phyloP scores from a whole-genome alignment of 2,797 vertebrate genomes.

The Menidia menidia region DNA sequence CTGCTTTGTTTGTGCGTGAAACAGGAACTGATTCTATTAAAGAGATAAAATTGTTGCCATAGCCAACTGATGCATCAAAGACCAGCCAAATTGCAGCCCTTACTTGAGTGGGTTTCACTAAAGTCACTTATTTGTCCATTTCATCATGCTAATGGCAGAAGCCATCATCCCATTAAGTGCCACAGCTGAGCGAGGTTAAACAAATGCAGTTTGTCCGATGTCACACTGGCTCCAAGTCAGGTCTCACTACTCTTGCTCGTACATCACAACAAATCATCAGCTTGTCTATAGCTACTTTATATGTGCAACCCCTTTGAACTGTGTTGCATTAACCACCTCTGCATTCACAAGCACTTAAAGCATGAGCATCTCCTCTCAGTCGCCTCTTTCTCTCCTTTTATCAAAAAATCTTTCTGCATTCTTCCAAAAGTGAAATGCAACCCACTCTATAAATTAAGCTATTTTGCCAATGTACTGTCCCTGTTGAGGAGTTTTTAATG shows the following conservation, averaged over 20 bases:
- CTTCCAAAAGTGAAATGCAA: slow-evolving; percentile 43
- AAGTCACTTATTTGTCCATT: slow-evolving; percentile 86
- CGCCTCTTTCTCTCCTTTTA: slow-evolving; percentile 29
- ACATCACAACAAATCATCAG: slow-evolving; percentile 77
- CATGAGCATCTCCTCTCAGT: slow-evolving; percentile 7
- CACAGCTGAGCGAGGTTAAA: slow-evolving; percentile 79
- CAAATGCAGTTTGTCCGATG: slow-evolving; percentile 81
- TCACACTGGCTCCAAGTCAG: slow-evolving; percentile 68
- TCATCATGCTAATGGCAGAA: slow-evolving; percentile 85
- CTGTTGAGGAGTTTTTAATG: slow-evolving; percentile 40
- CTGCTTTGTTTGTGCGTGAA: slow-evolving; percentile 73
- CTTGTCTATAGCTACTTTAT: slow-evolving; percentile 70
- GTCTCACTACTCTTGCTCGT: slow-evolving; percentile 44
- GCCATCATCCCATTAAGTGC: slow-evolving; percentile 79
- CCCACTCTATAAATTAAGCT: slow-evolving; percentile 35
- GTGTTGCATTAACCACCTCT: slow-evolving; percentile 59
- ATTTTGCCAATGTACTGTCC: slow-evolving; percentile 31
- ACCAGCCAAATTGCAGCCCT: slow-evolving; percentile 82
- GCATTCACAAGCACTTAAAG: slow-evolving; percentile 35
- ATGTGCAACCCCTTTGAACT: slow-evolving; percentile 68
- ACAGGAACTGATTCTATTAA: slow-evolving; percentile 78
- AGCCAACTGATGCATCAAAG: slow-evolving; percentile 84
- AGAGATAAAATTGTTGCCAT: slow-evolving; percentile 83
- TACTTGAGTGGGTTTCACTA: slow-evolving; percentile 76
- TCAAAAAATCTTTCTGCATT: slow-evolving; percentile 28